Conservation (phyloP, 2,797 vertebrate genomes). For the Sebastiscus albofasciatus region DNA sequence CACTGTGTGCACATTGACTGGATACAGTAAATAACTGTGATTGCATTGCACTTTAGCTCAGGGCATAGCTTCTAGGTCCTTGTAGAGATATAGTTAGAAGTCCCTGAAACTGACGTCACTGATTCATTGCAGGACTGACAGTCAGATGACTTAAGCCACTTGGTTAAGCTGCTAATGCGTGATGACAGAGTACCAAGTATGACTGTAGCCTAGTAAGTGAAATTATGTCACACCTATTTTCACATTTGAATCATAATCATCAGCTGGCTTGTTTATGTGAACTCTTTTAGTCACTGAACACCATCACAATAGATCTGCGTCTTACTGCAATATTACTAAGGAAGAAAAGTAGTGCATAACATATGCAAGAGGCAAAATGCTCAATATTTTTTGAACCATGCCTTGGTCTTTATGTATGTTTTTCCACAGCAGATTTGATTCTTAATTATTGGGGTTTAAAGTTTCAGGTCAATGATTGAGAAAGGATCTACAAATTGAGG, state of each 20-base stretch:
- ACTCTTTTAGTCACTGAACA: neutral
- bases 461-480: neutral
- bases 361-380: neutral
- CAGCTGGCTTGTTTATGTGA: neutral
- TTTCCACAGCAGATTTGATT: neutral
- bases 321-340: neutral
- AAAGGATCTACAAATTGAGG: neutral
- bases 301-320: neutral
- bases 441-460: neutral
- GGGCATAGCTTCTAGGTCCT: conserved; percentile 2
- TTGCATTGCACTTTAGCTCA: conserved; percentile 14
- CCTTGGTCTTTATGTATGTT: neutral
- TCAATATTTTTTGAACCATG: neutral
- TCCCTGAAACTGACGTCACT: conserved; percentile 10
- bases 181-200: conserved; percentile 15
- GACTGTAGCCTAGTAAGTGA: conserved; percentile 26
- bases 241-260: conserved; percentile 21
- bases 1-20: conserved; percentile 1
- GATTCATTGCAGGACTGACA: neutral
- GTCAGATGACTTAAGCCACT: conserved; percentile 14
- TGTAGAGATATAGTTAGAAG: conserved; percentile 4
- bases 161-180: conserved; percentile 29
- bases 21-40: conserved; percentile 15
- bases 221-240: conserved; percentile 35
- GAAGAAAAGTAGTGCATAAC: neutral